Evolutionary conservation across 2,797 vertebrate genomes (phyloP).

Genomic region (Pachyuromys duprasi): DNA sequence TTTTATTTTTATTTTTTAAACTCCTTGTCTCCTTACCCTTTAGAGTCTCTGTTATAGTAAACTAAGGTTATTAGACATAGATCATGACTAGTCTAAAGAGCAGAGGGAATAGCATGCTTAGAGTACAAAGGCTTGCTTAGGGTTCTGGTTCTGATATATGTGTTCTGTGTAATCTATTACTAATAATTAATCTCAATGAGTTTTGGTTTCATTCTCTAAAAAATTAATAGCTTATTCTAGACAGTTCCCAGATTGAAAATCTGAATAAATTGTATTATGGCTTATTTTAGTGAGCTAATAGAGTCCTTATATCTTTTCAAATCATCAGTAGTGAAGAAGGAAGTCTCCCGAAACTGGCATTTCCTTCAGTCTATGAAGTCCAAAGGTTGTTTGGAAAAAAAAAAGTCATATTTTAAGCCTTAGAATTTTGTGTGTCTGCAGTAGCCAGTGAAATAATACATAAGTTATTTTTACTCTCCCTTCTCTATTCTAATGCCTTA

Average conservation of each 20-base stretch:
- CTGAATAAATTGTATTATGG: background rate
- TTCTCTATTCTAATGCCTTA: background rate
- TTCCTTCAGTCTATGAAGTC: background rate
- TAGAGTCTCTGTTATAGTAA: background rate
- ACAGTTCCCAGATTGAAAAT: background rate
- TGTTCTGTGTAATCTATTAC: background rate
- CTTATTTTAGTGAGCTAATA: constrained; percentile 15
- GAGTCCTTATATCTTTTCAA: constrained; percentile 31
- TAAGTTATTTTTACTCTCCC: background rate
- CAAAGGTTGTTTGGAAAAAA: constrained; percentile 31
- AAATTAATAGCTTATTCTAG: background rate
- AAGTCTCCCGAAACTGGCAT: background rate
- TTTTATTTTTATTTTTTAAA: background rate
- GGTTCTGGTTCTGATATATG: background rate
- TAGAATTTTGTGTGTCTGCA: background rate
- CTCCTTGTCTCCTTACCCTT: background rate
- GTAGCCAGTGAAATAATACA: background rate
- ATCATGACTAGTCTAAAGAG: background rate
- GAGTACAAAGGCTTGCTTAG: background rate
- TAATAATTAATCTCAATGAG: background rate
- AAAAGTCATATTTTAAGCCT: constrained; percentile 17
- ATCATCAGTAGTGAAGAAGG: background rate
- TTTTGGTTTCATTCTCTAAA: background rate
- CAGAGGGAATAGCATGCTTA: background rate
- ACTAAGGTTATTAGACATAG: background rate